Evolutionary conservation across 2,113 vertebrate genomes (phyloP).

Genomic region (Percina caprodes): DNA sequence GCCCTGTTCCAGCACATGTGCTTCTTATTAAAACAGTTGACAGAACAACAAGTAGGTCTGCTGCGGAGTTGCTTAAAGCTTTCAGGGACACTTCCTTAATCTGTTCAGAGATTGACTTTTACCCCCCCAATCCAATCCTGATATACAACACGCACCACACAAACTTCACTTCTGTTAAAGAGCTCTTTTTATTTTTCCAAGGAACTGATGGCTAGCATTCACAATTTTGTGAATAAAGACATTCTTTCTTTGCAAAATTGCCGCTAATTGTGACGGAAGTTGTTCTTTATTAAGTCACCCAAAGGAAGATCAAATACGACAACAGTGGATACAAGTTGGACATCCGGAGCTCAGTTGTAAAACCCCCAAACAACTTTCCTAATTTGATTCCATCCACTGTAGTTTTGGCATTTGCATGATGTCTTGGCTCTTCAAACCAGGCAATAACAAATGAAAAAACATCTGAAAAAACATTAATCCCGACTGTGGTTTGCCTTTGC

Average conservation of each 20-base stretch:
- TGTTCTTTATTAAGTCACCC: neutral
- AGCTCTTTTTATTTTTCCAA: neutral
- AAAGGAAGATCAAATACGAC: neutral
- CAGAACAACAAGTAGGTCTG: constrained; percentile 40
- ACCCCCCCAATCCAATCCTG: neutral
- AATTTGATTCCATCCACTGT: neutral
- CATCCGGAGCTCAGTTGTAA: neutral
- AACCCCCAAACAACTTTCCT: neutral
- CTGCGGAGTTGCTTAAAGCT: constrained; percentile 9
- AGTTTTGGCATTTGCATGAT: neutral
- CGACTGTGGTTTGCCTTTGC: neutral
- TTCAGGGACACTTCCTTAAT: neutral
- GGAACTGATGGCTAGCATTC: neutral
- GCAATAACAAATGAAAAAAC: neutral
- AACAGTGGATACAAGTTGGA: neutral
- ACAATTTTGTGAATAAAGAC: neutral
- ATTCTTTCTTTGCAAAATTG: neutral
- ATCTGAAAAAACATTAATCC: neutral
- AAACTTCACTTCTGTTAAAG: neutral
- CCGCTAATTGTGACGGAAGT: neutral
- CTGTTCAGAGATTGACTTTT: neutral
- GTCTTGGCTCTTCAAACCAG: neutral
- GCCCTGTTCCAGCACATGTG: constrained; percentile 63
- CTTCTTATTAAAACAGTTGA: constrained; percentile 61
- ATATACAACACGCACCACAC: neutral